phyloP scores from a whole-genome alignment of 1,140 invertebrate species.

The Euura lappo region DNA sequence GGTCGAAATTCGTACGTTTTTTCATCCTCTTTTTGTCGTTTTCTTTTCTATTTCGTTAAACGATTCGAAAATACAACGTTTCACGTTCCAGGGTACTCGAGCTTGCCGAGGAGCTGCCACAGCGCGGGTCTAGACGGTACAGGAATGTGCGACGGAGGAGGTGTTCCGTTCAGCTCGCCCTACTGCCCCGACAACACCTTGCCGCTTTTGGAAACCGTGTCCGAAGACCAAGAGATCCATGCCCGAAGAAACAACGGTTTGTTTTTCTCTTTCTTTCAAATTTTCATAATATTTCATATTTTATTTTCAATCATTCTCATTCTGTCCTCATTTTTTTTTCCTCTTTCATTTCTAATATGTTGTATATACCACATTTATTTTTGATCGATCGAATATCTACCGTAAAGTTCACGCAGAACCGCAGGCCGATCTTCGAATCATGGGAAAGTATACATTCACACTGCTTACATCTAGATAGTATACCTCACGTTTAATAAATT shows the following conservation, averaged over 20 bases:
- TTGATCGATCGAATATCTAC: too few species aligned
- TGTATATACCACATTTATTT: too few species aligned
- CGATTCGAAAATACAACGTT: conserved; percentile 7
- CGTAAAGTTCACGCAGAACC: too few species aligned
- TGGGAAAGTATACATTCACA: too few species aligned
- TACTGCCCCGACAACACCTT: conserved; percentile 64
- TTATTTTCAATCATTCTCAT: too few species aligned
- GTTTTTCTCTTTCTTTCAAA: conserved; percentile 22
- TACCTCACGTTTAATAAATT: too few species aligned
- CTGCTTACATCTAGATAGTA: too few species aligned
- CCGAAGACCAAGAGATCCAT: conserved; percentile 66
- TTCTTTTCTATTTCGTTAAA: background rate
- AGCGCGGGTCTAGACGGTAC: conserved; percentile 64
- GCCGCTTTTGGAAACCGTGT: conserved; percentile 66
- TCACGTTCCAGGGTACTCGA: conserved; percentile 73
- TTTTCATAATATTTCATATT: too few species aligned
- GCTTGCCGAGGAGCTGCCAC: conserved; percentile 81
- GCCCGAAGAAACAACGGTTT: conserved; percentile 57
- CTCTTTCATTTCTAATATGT: too few species aligned
- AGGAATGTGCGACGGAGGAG: conserved; percentile 56
- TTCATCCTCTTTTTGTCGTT: background rate
- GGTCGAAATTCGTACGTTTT: conserved; percentile 56
- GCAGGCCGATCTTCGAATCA: too few species aligned
- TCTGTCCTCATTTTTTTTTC: too few species aligned
- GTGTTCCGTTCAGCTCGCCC: conserved; percentile 55